Conservation (phyloP, 2,113 vertebrate species). For the Callipepla californica region DNA sequence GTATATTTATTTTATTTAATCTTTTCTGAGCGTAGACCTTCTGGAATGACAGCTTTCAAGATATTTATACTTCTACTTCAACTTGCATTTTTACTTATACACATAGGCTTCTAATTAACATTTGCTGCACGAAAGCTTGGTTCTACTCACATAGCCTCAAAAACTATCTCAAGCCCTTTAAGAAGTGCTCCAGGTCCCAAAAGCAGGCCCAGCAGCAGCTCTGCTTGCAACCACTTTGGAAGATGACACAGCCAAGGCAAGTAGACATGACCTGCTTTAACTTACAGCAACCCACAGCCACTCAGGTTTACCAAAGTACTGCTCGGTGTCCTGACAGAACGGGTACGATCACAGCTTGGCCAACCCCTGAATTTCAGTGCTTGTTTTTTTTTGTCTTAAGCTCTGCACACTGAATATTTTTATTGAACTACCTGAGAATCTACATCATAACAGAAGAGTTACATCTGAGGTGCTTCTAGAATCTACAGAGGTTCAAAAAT, state of each 20-base stretch:
- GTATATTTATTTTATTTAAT: constrained; percentile 48
- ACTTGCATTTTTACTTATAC: constrained; percentile 48
- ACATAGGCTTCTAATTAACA: constrained; percentile 63
- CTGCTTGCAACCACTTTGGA: neutral
- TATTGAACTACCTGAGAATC: neutral
- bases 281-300: neutral
- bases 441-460: neutral
- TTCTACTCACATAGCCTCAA: constrained; percentile 19
- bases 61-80: constrained; percentile 70
- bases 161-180: neutral
- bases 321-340: rapidly evolving
- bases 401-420: neutral
- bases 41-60: constrained; percentile 65
- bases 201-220: neutral
- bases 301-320: neutral
- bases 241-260: neutral
- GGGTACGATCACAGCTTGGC: neutral
- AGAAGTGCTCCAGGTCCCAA: neutral
- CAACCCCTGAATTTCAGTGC: neutral
- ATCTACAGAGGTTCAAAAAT: neutral
- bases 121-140: constrained; percentile 34
- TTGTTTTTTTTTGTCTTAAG: neutral
- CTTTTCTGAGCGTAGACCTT: constrained; percentile 62
- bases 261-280: rapidly evolving
- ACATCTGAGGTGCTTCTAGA: rapidly evolving